Percentiles rank a stretch among this genome's conserved stretches.
Evolutionary conservation across 2,113 vertebrate species (phyloP).

Genomic region (Tachysurus vachellii): DNA sequence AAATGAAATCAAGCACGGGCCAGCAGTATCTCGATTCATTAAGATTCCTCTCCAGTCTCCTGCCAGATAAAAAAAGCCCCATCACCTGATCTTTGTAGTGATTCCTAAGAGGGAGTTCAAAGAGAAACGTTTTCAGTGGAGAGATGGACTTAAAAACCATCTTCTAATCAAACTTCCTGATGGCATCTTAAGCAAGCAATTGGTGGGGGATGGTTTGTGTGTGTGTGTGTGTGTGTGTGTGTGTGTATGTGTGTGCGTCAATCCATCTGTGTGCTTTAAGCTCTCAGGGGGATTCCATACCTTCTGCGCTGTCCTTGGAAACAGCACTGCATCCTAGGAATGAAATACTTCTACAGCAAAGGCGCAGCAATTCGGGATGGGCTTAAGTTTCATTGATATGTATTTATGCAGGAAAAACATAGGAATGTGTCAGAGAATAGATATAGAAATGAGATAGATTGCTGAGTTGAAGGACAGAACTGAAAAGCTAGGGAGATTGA

Average conservation of each 20-base stretch:
- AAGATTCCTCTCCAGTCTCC: constrained; percentile 35
- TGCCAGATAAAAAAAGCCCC: not conserved
- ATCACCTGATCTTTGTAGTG: constrained; percentile 31
- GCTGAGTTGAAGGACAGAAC: constrained; percentile 55
- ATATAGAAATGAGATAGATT: constrained; percentile 20
- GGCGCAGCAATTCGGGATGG: constrained; percentile 16
- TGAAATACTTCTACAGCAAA: not conserved
- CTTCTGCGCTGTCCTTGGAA: constrained; percentile 18
- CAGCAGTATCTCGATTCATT: constrained; percentile 31
- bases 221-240: constrained; percentile 46
- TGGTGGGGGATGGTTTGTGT: constrained; percentile 39
- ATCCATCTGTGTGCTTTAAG: constrained; percentile 7
- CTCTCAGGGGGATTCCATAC: constrained; percentile 33
- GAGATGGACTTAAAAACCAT: constrained; percentile 34
- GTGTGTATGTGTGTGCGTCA: constrained; percentile 33
- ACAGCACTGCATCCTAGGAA: constrained; percentile 28
- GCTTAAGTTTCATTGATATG: constrained; percentile 25
- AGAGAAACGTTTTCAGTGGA: constrained; percentile 20
- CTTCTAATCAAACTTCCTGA: constrained; percentile 41
- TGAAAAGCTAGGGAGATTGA: constrained; percentile 8
- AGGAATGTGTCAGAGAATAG: constrained; percentile 19
- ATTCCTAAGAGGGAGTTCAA: constrained; percentile 47
- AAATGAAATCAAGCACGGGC: constrained; percentile 29
- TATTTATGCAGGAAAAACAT: constrained; percentile 41
- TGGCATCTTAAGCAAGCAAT: constrained; percentile 31